phyloP scores from a whole-genome alignment of 2,888 invertebrate genomes.

The Lasioglossum malachurum region DNA sequence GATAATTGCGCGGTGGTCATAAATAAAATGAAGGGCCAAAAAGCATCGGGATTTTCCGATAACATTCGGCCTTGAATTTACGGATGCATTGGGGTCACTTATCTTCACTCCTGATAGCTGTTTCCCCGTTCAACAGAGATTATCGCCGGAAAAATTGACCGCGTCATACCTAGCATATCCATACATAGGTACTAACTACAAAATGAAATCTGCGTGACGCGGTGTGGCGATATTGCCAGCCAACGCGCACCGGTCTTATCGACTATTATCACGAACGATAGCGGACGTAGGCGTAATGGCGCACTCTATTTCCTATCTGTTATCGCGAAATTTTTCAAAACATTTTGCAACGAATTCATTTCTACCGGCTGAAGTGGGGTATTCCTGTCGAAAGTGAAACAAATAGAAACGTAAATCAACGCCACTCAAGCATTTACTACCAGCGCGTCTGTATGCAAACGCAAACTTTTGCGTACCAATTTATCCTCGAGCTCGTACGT shows the following conservation, averaged over 20 bases:
- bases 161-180: constrained; percentile 15
- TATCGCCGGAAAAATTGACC: constrained; percentile 52
- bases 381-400: not conserved
- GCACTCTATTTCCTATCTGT: not conserved
- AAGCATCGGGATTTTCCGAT: not conserved
- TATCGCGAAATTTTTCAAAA: not conserved
- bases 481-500: too few relatives aligned
- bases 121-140: constrained; percentile 28
- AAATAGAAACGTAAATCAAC: too few relatives aligned
- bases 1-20: not conserved
- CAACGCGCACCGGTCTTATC: not conserved
- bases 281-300: not conserved
- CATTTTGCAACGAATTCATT: not conserved
- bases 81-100: constrained; percentile 28
- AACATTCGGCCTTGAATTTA: constrained; percentile 41
- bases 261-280: constrained; percentile 13
- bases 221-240: not conserved
- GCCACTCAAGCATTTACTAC: too few relatives aligned
- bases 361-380: not conserved
- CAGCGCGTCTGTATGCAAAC: too few relatives aligned
- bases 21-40: not conserved
- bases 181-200: not conserved
- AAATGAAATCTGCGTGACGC: not conserved
- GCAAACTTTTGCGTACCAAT: too few relatives aligned
- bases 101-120: constrained; percentile 33